A percentile compares a stretch with the other conserved stretches of the same genome.
Evolutionary conservation across 2,888 invertebrate genomes (phyloP).

Genomic region (Gastracanthus pulcherrimus): DNA sequence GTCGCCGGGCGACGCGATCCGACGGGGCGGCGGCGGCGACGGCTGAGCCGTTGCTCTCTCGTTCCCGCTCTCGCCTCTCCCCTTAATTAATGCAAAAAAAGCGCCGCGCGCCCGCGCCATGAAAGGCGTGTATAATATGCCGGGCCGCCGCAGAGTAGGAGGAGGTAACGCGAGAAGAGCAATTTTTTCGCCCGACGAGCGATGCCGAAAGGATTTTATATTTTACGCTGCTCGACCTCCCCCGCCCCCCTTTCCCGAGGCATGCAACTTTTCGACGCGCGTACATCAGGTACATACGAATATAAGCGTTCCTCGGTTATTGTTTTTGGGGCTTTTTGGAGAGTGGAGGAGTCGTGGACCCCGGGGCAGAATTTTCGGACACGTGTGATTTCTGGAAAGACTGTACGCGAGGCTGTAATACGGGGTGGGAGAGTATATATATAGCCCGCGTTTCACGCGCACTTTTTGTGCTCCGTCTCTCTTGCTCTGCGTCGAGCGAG

Average conservation of each 20-base stretch:
- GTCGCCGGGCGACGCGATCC: conserved; percentile 69
- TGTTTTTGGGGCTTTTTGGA: too few relatives aligned
- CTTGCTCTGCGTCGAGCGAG: too few relatives aligned
- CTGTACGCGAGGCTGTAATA: too few relatives aligned
- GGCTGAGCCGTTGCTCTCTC: background rate
- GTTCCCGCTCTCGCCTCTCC: background rate
- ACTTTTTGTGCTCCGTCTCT: too few relatives aligned
- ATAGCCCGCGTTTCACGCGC: too few relatives aligned
- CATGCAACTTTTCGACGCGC: background rate
- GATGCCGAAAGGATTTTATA: background rate
- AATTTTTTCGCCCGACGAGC: conserved; percentile 45
- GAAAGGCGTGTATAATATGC: background rate
- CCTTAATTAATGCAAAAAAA: conserved; percentile 75
- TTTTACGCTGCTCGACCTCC: conserved; percentile 6
- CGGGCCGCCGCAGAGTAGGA: conserved; percentile 12
- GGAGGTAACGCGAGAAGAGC: conserved; percentile 58
- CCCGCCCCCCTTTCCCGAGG: too few relatives aligned
- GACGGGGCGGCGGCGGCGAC: conserved; percentile 62
- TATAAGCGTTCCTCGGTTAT: too few relatives aligned
- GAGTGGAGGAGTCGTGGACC: too few relatives aligned
- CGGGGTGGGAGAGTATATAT: too few relatives aligned
- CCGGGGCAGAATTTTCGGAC: too few relatives aligned
- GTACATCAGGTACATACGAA: background rate
- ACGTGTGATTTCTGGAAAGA: too few relatives aligned
- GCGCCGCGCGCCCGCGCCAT: conserved; percentile 37